Evolutionary conservation across 2,113 vertebrate species (phyloP).

Genomic region (Lagopus muta): DNA sequence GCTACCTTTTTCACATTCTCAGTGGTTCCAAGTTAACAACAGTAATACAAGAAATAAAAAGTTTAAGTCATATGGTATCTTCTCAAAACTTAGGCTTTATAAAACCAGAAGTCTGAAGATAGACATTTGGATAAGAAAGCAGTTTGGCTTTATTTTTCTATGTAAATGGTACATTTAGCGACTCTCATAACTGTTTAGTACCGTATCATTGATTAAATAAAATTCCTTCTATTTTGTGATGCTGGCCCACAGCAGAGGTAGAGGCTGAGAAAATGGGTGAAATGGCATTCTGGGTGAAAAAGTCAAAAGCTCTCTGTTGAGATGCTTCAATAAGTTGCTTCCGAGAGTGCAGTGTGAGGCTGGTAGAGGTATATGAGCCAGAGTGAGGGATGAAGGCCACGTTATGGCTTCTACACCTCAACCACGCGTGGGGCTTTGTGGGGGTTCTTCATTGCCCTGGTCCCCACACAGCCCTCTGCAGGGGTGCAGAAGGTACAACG

Average conservation of each 20-base stretch:
- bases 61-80: not conserved
- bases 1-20: not conserved
- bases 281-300: too few relatives aligned
- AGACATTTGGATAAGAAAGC: not conserved
- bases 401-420: not conserved
- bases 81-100: not conserved
- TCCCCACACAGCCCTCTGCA: not conserved
- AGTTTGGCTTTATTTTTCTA: not conserved
- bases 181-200: not conserved
- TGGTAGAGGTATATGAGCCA: not conserved
- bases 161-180: not conserved
- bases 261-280: not conserved
- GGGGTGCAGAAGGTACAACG: not conserved
- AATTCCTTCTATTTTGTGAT: too few relatives aligned
- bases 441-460: fast-evolving
- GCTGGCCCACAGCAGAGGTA: too few relatives aligned
- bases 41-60: not conserved
- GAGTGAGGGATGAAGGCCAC: not conserved
- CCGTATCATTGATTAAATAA: not conserved
- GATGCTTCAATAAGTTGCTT: not conserved
- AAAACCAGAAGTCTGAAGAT: not conserved
- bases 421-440: fast-evolving
- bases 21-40: not conserved
- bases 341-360: not conserved
- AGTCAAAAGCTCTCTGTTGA: too few relatives aligned